Evolutionary conservation across 2,113 vertebrate species (phyloP).

Genomic region (Nesogale talazaci): DNA sequence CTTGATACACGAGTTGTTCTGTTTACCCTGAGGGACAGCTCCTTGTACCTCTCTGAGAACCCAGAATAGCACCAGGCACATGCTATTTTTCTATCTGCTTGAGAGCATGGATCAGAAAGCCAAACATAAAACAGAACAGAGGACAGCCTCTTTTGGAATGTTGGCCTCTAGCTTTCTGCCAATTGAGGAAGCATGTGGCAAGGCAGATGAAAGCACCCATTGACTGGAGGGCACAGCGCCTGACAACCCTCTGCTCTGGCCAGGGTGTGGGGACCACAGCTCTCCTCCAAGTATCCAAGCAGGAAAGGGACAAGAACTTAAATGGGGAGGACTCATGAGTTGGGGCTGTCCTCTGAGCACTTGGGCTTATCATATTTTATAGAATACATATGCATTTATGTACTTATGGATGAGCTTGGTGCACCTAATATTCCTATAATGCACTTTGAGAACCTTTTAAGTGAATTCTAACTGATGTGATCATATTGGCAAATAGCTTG

Average conservation of each 20-base stretch:
- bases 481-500: not conserved
- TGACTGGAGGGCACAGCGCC: not conserved
- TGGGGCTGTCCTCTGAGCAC: not conserved
- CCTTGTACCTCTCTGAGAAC: not conserved
- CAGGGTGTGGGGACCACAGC: not conserved
- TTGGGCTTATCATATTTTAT: not conserved
- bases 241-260: not conserved
- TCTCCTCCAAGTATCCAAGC: not conserved
- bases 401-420: not conserved
- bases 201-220: not conserved
- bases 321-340: no score
- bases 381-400: not conserved
- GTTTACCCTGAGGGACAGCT: not conserved
- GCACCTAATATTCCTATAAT: not conserved
- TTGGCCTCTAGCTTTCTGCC: not conserved
- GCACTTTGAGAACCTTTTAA: not conserved
- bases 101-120: not conserved
- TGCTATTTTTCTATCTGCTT: conserved; percentile 26
- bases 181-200: not conserved
- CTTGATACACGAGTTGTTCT: not conserved
- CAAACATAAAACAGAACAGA: conserved; percentile 17
- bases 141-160: not conserved
- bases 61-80: conserved; percentile 32
- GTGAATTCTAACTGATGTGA: not conserved
- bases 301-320: not conserved